Evolutionary conservation across 2,888 invertebrate species (phyloP).

Genomic region (Serripes groenlandicus): DNA sequence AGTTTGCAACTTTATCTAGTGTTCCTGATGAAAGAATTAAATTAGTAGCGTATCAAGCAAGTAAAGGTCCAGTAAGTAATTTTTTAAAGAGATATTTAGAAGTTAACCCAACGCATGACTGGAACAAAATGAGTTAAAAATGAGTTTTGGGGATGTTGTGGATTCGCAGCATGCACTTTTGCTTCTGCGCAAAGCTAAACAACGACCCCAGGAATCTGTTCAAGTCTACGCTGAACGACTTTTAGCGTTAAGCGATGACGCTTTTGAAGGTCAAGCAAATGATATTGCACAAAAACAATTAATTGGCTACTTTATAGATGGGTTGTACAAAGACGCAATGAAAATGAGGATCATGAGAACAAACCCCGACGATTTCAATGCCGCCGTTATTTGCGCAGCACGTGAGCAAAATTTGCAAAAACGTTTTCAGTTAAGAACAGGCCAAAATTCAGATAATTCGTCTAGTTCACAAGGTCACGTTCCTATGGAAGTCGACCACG

Average conservation of each 20-base stretch:
- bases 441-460: background rate
- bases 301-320: slow-evolving; percentile 41
- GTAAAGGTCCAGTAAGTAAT: slow-evolving; percentile 36
- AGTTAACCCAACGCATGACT: background rate
- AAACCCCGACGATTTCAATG: slow-evolving; percentile 16
- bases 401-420: slow-evolving; percentile 39
- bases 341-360: slow-evolving; percentile 45
- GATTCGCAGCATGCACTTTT: slow-evolving; percentile 44
- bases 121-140: slow-evolving; percentile 13
- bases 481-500: slow-evolving; percentile 42
- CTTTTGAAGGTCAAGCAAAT: slow-evolving; percentile 7
- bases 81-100: slow-evolving; percentile 40
- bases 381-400: slow-evolving; percentile 14
- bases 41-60: slow-evolving; percentile 35
- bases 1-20: slow-evolving; percentile 25
- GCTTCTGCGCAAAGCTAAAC: slow-evolving; percentile 30
- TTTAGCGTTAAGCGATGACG: slow-evolving; percentile 30
- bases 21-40: background rate
- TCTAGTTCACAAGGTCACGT: background rate
- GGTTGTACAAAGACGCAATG: slow-evolving; percentile 18
- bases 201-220: slow-evolving; percentile 31
- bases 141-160: slow-evolving; percentile 36
- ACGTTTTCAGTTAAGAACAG: slow-evolving; percentile 38
- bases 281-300: slow-evolving; percentile 23
- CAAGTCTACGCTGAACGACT: slow-evolving; percentile 47